Base-by-base conservation (phyloP, 2,113 vertebrate species). In the cattle (Bos taurus) region DNA sequence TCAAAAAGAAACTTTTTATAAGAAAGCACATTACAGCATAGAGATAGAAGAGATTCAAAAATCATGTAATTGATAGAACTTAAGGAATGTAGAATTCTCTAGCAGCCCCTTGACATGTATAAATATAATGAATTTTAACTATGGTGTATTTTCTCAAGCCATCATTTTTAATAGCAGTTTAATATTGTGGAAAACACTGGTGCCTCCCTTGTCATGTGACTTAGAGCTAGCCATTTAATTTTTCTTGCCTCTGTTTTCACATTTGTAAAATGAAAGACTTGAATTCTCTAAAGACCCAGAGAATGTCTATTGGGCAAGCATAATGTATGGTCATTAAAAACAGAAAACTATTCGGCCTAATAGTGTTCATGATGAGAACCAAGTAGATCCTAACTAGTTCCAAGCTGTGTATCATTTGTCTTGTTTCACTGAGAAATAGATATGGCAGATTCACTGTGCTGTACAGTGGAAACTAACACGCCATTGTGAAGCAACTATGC, bases 291-390 rank as follows among this genome's bases (percentile, higher is more conserved):
- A 90, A 88, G 26, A 50, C 7, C 6, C 3, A 5, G 90, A 15
- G 57, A 94, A 88, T 86, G 67, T 92, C 87, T 52, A 2, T 48
- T 84, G 87, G 96, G 71, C 57, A 97, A 96, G 28, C n/a, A 25
- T 9, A 78, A 52, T 26, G 33, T 36, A 21, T 87, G 7, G 33
- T 80, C 7, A 56, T 91, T 93, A 59, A 62, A 62, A 67, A 98
- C 74, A 98, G 77, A 95, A 95, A 96, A 94, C 21, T 17, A 67
- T 85, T 97, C 56, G 36, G 57, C 95, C 89, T 50, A 48, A 0
- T 71, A 80, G 43, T 19, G 16, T 43, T 91, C 59, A 33, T 46
- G 52, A 23, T 57, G 21, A 26, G 36, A 74, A 84, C 74, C 43
- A 43, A 87, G 19, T 6, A 43, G 56, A 60, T 59, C 40, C 15